Percentiles rank a stretch among this genome's conserved stretches.
Evolutionary conservation across 2,797 vertebrate genomes (phyloP).

Genomic region (Harpagifer antarcticus): DNA sequence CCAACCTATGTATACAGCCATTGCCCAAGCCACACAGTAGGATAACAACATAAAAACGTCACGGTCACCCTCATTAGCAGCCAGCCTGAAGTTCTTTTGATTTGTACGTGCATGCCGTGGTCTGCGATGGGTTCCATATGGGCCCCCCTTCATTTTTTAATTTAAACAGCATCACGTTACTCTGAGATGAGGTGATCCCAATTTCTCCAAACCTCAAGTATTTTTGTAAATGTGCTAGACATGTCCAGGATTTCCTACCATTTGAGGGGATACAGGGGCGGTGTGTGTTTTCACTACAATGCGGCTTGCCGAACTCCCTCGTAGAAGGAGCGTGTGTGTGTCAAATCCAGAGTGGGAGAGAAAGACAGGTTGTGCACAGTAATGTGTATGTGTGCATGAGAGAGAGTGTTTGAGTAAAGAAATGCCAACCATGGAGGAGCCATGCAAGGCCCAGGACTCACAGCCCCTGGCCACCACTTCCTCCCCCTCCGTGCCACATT

Average conservation of each 20-base stretch:
- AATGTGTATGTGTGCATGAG: slow-evolving; percentile 37
- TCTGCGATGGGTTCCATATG: slow-evolving; percentile 83
- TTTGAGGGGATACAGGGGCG: slow-evolving; percentile 73
- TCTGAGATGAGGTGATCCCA: slow-evolving; percentile 79
- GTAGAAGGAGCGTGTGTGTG: slow-evolving; percentile 50
- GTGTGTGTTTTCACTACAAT: slow-evolving; percentile 76
- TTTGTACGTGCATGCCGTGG: slow-evolving; percentile 67
- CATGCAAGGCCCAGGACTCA: slow-evolving; percentile 59
- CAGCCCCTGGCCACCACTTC: slow-evolving; percentile 75
- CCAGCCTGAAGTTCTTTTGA: slow-evolving; percentile 59
- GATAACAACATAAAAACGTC: slow-evolving; percentile 83
- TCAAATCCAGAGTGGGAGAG: slow-evolving; percentile 46
- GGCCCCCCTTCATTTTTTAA: slow-evolving; percentile 75
- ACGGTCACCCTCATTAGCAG: slow-evolving; percentile 81
- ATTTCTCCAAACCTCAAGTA: slow-evolving; percentile 84
- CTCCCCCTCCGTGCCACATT: slow-evolving; percentile 75
- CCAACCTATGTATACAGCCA: slow-evolving; percentile 56
- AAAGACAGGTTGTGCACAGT: slow-evolving; percentile 55
- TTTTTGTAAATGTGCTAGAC: slow-evolving; percentile 82
- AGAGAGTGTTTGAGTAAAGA: slow-evolving; percentile 30
- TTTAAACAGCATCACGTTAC: slow-evolving; percentile 82
- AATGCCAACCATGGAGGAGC: slow-evolving; percentile 78
- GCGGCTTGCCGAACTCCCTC: slow-evolving; percentile 62
- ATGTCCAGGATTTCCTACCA: slow-evolving; percentile 85
- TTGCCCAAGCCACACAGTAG: slow-evolving; percentile 82